Evolutionary conservation across 1,140 invertebrate genomes (phyloP).

Genomic region (Drosophila baimaii): DNA sequence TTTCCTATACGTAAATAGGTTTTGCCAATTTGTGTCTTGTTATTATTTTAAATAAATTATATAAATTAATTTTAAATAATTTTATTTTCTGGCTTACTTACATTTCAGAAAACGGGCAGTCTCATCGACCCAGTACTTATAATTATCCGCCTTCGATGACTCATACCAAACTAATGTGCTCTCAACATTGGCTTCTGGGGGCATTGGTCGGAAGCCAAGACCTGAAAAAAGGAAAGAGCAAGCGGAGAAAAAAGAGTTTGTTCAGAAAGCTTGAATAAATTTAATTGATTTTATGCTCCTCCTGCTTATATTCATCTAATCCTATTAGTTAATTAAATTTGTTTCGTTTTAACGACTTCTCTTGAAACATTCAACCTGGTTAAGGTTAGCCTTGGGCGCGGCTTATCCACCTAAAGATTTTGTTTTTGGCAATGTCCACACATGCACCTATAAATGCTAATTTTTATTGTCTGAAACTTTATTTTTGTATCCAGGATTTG

Average conservation of each 20-base stretch:
- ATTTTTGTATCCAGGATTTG: not conserved
- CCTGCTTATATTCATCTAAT: not conserved
- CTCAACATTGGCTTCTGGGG: conserved; percentile 93
- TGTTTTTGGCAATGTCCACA: conserved; percentile 1
- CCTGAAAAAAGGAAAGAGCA: conserved; percentile 85
- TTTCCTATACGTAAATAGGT: not conserved
- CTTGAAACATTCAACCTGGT: not conserved
- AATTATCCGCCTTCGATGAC: conserved; percentile 91
- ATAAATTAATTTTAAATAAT: not conserved
- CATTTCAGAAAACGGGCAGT: conserved; percentile 84
- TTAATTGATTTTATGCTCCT: conserved; percentile 10
- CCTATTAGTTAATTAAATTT: conserved; percentile 63
- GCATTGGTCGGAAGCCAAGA: conserved; percentile 96
- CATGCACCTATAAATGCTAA: not conserved
- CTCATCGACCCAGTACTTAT: conserved; percentile 91
- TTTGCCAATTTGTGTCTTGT: not conserved
- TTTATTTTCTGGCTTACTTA: conserved; percentile 46
- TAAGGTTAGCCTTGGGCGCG: not conserved
- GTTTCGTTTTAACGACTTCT: not conserved
- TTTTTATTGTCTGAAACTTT: not conserved
- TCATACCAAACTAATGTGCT: conserved; percentile 97
- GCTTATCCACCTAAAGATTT: not conserved
- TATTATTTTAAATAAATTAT: not conserved
- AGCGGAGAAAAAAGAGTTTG: conserved; percentile 1
- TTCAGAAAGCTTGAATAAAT: conserved; percentile 6